Evolutionary conservation across 2,113 vertebrate genomes (phyloP), one percentile per base, ranked within the genome.

Genomic region (Pungitius pungitius): DNA sequence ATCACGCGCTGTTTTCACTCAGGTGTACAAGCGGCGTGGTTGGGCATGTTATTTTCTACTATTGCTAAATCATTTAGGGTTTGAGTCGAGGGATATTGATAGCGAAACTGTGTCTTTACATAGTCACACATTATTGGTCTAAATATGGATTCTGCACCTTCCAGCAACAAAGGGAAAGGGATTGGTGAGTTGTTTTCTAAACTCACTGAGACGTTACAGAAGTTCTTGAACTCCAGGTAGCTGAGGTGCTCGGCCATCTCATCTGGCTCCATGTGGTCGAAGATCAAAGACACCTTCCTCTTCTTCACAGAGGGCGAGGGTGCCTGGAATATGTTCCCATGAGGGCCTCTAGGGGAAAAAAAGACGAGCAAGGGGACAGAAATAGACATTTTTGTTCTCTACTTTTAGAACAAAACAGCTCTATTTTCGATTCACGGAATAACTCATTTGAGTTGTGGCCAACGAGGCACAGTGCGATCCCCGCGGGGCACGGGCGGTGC

Each of bases 281-380:
- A 97, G 51, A 97, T 94, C 82, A 97, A 75, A 0, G 96, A 97
- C n/a, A 97, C 96, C 85, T 97, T 97, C 78, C 96, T 90, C 84
- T 97, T 97, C 86, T 97, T 97, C 84, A 96, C 93, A 6, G 93
- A 93, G 56, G 93, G 91, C 0, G 96, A 95, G 1, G 95, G 95
- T 7, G 90, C 93, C 62, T 91, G 90, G n/a, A 82, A 90, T 24
- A 89, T 61, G 82, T 89, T 90, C 55, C 39, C 73, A 59, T 91
- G 77, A 75, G 89, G 81, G 80, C 69, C 92, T 73, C 93, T 94
- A 74, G 73, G 75, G 71, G 76, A 76, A 77, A 67, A 37, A 60
- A 60, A 60, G 26, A 51, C 37, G 67, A 57, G 47, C 17, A 30
- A 67, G 20, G 20, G 7, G 40, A 75, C 40, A 63, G 42, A 59